Conservation (phyloP, 2,797 vertebrate genomes). For the Neopelma chrysocephalum region DNA sequence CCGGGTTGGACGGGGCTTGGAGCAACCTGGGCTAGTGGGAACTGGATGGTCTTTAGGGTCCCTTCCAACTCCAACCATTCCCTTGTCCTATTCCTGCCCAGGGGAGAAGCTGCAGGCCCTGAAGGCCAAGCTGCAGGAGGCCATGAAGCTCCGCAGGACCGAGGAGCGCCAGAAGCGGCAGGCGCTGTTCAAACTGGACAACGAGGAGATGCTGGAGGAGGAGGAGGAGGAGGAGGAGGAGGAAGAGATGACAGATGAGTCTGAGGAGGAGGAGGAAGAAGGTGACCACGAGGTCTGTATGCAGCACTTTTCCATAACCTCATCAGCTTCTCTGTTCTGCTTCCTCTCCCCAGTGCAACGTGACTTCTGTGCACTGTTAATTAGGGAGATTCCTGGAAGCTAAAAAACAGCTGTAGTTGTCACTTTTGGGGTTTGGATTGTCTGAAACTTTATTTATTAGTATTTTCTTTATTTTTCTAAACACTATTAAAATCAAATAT, state of each 20-base stretch:
- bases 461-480: neutral
- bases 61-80: neutral
- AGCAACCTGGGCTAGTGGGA: neutral
- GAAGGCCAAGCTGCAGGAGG: slow-evolving; percentile 92
- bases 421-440: neutral
- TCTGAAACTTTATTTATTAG: neutral
- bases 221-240: slow-evolving; percentile 82
- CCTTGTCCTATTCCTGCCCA: slow-evolving; percentile 32
- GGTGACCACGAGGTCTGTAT: slow-evolving; percentile 61
- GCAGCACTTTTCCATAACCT: neutral
- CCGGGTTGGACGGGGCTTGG: accelerated
- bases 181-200: slow-evolving; percentile 88
- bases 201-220: slow-evolving; percentile 89
- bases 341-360: neutral
- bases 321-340: neutral
- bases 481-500: accelerated
- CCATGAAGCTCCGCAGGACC: slow-evolving; percentile 89
- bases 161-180: slow-evolving; percentile 88
- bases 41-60: neutral
- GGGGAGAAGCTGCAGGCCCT: slow-evolving; percentile 89
- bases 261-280: slow-evolving; percentile 81
- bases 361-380: neutral
- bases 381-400: neutral
- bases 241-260: slow-evolving; percentile 90
- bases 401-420: neutral